A percentile compares a stretch with the other conserved stretches of the same genome.
These are phyloP conservation scores for Momotus momota DNA, from an alignment of 2,797 vertebrate genomes.

Conservation along the genomic window DNA sequence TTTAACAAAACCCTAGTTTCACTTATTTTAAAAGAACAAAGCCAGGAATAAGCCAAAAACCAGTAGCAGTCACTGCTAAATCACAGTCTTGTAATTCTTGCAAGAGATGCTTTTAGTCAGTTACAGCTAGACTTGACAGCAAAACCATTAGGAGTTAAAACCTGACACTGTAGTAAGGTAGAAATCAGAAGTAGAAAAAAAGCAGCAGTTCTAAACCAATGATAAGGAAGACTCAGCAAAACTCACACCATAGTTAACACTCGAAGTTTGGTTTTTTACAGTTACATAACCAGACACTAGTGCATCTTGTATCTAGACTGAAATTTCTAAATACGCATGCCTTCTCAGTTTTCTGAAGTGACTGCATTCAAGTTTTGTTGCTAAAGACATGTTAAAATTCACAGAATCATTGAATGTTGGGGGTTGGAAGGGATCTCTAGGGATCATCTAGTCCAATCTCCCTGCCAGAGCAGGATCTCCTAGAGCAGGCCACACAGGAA, in stretches of 20 bases:
- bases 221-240: neutral
- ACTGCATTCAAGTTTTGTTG: neutral
- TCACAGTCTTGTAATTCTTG: neutral
- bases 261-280: neutral
- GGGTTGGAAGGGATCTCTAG: no score
- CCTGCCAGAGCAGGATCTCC: no score
- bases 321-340: neutral
- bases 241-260: neutral
- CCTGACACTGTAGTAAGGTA: fast-evolving
- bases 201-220: neutral
- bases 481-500: no score
- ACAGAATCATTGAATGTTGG: no score
- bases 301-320: neutral
- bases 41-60: neutral
- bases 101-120: neutral
- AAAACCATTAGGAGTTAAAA: neutral
- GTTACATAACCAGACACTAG: neutral
- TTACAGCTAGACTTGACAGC: neutral
- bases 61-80: neutral
- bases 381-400: neutral
- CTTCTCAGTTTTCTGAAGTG: neutral
- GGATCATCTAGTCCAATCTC: no score
- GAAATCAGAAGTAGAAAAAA: neutral
- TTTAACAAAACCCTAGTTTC: neutral
- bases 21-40: neutral